Evolutionary conservation across 1,140 invertebrate genomes (phyloP).

Genomic region (Nasonia longicornis): DNA sequence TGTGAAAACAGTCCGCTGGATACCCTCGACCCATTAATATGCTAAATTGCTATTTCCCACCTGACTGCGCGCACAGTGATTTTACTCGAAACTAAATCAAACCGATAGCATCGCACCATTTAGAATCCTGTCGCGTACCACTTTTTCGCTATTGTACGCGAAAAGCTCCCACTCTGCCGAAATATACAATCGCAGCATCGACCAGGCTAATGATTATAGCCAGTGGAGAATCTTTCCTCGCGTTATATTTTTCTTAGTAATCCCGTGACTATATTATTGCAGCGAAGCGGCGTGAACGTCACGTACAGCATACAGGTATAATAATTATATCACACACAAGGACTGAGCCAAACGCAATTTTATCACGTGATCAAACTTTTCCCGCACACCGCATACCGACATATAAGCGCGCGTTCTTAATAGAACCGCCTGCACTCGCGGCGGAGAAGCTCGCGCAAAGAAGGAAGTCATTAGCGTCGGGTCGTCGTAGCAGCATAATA

Average conservation of each 20-base stretch:
- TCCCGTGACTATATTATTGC: no score
- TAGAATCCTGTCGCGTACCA: no score
- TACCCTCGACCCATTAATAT: background rate
- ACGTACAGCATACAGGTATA: no score
- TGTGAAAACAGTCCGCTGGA: conserved; percentile 1
- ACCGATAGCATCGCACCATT: no score
- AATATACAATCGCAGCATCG: no score
- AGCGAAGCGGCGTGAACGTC: background rate
- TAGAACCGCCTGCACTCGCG: conserved; percentile 1
- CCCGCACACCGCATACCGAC: background rate
- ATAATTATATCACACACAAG: background rate
- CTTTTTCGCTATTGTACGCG: no score
- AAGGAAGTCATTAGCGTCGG: conserved; percentile 30
- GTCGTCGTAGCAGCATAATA: no score
- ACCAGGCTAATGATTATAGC: no score
- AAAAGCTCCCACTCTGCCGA: no score
- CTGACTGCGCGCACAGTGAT: background rate
- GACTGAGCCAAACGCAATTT: background rate
- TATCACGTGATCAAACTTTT: background rate
- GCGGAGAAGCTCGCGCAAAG: conserved; percentile 26
- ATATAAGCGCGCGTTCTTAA: background rate
- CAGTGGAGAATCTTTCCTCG: no score
- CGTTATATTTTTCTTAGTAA: no score
- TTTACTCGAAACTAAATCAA: background rate
- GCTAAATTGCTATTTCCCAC: background rate